Conservation (phyloP, 2,888 invertebrate species). For the Horisme vitalbata region DNA sequence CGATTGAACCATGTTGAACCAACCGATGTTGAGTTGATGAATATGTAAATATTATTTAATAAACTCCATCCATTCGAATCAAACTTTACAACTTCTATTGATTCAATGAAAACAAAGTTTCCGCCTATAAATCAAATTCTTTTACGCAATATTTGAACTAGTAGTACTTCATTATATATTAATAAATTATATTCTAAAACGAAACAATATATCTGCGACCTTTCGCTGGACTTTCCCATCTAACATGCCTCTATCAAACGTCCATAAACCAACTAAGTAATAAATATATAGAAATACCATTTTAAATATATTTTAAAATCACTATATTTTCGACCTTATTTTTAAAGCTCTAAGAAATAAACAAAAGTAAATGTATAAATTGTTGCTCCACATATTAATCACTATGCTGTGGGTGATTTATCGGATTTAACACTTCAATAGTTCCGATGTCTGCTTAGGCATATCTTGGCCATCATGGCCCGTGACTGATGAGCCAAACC, state of each 20-base stretch:
- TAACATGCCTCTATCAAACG: constrained; percentile 52
- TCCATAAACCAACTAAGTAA: constrained; percentile 56
- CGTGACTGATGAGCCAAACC: constrained; percentile 25
- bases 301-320: constrained; percentile 26
- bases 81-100: constrained; percentile 23
- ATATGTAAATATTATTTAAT: constrained; percentile 1
- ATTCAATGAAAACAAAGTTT: constrained; percentile 26
- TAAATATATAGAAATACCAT: constrained; percentile 45
- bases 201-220: constrained; percentile 57
- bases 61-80: constrained; percentile 11
- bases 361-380: constrained; percentile 19
- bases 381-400: constrained; percentile 59
- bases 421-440: constrained; percentile 58
- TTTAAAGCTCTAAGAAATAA: constrained; percentile 19
- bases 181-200: constrained; percentile 43
- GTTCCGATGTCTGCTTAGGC: constrained; percentile 50
- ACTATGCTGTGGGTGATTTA: constrained; percentile 58
- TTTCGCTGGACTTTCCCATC: constrained; percentile 67
- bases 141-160: constrained; percentile 33
- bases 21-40: no score
- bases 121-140: constrained; percentile 30
- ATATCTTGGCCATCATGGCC: constrained; percentile 35
- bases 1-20: no score
- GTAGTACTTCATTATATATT: constrained; percentile 42
- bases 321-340: constrained; percentile 38